Evolutionary conservation across 2,113 vertebrate species (phyloP).

Genomic region (Zosterops borbonicus): DNA sequence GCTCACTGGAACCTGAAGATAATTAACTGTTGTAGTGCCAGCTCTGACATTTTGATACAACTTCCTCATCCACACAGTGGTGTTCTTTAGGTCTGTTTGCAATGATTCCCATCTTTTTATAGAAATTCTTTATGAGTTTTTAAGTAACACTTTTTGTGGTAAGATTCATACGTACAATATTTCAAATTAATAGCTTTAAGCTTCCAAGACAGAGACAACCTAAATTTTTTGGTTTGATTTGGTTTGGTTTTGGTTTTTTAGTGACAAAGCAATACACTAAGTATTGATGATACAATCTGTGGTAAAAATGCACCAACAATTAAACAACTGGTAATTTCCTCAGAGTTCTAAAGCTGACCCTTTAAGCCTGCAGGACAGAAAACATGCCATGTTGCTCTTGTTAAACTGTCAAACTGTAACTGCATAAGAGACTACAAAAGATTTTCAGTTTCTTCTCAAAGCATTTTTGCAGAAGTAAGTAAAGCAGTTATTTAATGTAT

Average conservation of each 20-base stretch:
- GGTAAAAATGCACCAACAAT: constrained; percentile 10
- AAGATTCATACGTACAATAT: neutral
- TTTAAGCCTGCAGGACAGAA: constrained; percentile 10
- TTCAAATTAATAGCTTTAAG: neutral
- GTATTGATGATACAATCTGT: neutral
- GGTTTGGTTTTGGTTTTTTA: neutral
- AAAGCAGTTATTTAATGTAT: neutral
- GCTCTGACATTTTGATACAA: neutral
- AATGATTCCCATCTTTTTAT: neutral
- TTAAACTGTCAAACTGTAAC: constrained; percentile 5
- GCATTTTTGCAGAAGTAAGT: constrained; percentile 17
- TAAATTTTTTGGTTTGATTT: neutral
- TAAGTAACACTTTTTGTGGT: neutral
- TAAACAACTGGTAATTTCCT: constrained; percentile 2
- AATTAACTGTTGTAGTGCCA: neutral
- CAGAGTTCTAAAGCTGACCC: neutral
- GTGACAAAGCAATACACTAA: neutral
- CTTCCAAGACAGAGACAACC: neutral
- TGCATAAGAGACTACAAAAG: neutral
- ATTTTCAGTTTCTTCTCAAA: neutral
- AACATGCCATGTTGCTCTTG: neutral
- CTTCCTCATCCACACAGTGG: neutral
- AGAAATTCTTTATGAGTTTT: neutral
- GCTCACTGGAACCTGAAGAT: neutral
- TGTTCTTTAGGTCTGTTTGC: neutral